Evolutionary conservation across 2,113 vertebrate genomes (phyloP).

Genomic region (Apus apus): DNA sequence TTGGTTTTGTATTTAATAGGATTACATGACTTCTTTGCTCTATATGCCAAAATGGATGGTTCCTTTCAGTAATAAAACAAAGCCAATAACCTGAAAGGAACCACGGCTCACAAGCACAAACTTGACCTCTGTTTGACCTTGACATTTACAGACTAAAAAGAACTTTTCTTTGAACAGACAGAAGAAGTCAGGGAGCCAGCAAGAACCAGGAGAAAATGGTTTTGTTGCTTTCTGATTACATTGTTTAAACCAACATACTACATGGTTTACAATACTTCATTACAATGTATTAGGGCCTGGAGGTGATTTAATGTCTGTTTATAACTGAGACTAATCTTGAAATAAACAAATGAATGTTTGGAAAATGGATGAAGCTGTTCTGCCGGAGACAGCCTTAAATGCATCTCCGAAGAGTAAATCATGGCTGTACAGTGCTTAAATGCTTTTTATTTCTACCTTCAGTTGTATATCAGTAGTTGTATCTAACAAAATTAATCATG

Average conservation of each 20-base stretch:
- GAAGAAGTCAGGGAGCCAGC: conserved; percentile 64
- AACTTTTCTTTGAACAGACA: conserved; percentile 67
- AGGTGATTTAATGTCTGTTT: conserved; percentile 78
- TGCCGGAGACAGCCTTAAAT: conserved; percentile 59
- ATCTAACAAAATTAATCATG: conserved; percentile 54
- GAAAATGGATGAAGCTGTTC: conserved; percentile 66
- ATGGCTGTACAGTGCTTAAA: conserved; percentile 46
- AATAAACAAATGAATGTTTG: conserved; percentile 78
- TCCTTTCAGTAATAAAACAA: conserved; percentile 78
- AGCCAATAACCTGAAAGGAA: conserved; percentile 72
- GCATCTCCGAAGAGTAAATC: conserved; percentile 59
- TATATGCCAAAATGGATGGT: conserved; percentile 73
- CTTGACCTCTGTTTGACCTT: conserved; percentile 77
- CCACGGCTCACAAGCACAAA: conserved; percentile 68
- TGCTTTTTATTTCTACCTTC: conserved; percentile 63
- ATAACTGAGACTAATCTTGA: conserved; percentile 70
- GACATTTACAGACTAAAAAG: conserved; percentile 60
- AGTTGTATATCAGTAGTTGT: conserved; percentile 52
- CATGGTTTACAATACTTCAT: conserved; percentile 80
- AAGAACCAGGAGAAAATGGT: conserved; percentile 62
- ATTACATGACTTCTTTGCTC: conserved; percentile 72
- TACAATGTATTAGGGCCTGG: conserved; percentile 71
- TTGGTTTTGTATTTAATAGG: conserved; percentile 70
- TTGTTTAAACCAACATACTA: conserved; percentile 79
- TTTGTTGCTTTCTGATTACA: conserved; percentile 76